A percentile compares a stretch with the other conserved stretches of the same genome.
phyloP scores from a whole-genome alignment of 2,888 invertebrate genomes.

The Arctia plantaginis region DNA sequence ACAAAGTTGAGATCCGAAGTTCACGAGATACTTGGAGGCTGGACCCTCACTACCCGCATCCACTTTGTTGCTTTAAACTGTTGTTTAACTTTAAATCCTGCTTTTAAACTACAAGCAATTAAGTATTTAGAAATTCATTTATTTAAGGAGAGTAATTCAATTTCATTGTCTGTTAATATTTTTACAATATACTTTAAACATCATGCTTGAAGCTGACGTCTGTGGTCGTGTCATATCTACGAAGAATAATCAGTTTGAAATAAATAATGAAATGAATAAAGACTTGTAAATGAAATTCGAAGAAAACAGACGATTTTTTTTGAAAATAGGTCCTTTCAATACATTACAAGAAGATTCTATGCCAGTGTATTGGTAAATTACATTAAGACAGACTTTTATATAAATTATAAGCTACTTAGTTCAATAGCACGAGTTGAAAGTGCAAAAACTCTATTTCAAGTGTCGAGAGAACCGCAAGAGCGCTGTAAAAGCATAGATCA shows the following conservation, averaged over 20 bases:
- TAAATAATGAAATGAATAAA: conserved; percentile 54
- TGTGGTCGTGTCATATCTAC: conserved; percentile 54
- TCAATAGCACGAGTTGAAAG: conserved; percentile 68
- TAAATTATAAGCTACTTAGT: conserved; percentile 53
- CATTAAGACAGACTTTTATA: conserved; percentile 55
- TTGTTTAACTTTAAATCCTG: conserved; percentile 72
- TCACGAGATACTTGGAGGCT: conserved; percentile 83
- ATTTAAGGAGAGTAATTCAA: conserved; percentile 74
- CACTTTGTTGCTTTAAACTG: conserved; percentile 72
- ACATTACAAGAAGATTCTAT: conserved; percentile 80
- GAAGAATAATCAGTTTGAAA: conserved; percentile 57
- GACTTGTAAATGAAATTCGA: conserved; percentile 48
- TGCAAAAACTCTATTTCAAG: conserved; percentile 76
- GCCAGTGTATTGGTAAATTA: conserved; percentile 59
- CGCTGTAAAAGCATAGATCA: conserved; percentile 69
- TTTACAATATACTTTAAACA: conserved; percentile 44
- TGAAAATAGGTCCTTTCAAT: conserved; percentile 70
- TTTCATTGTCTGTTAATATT: conserved; percentile 49
- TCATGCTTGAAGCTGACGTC: conserved; percentile 69
- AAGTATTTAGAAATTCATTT: conserved; percentile 66
- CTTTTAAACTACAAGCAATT: conserved; percentile 77
- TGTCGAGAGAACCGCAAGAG: conserved; percentile 69
- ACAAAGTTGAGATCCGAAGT: conserved; percentile 71
- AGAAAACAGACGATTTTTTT: conserved; percentile 53
- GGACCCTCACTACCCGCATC: conserved; percentile 79